Evolutionary conservation across 1,140 invertebrate genomes (phyloP), one percentile per base, ranked within the genome.

Genomic region (Cecropterus lyciades): DNA sequence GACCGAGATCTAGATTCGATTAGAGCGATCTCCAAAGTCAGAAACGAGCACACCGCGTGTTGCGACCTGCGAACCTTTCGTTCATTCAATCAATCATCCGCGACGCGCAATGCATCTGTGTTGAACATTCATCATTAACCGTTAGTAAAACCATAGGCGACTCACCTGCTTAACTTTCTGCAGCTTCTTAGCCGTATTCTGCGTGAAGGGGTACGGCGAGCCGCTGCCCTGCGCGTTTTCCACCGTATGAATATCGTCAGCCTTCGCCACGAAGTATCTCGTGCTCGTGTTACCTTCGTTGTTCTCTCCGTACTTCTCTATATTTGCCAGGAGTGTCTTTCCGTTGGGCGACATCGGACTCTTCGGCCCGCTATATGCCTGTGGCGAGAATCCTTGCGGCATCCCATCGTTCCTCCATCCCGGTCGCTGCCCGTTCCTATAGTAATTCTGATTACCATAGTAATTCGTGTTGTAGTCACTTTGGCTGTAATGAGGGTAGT

Each of bases 121-220:
- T n/a, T n/a, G n/a, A n/a, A n/a, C n/a, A n/a, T n/a, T n/a, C n/a
- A n/a, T n/a, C n/a, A n/a, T n/a, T n/a, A n/a, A n/a, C n/a, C n/a
- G n/a, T n/a, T n/a, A n/a, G 20, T 1, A 20, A 20, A 20, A 20
- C 20, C 20, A 20, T 20, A 20, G 20, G 7, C 0, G 16, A 70
- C 84, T 73, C 8, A 92, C 91, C 87, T 91, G 89, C 70, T 82
- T 85, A 1, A 76, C 65, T 63, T 90, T 91, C 63, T 91, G 77
- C 20, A 93, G 43, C 67, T 93, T 93, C 72, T 91, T 93, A 14
- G 89, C 84, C 0, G 89, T 93, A 52, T 84, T 84, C 6, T 75
- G 82, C 10, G 89, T 75, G 81, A 93, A 93, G 27, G 84, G 82
- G 74, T 84, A 93, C 9, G 72, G 57, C 0, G 57, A 80, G 45